Percentiles rank a stretch among this genome's conserved stretches.
phyloP scores from a whole-genome alignment of 1,140 invertebrate species.

The Temnothorax longispinosus region DNA sequence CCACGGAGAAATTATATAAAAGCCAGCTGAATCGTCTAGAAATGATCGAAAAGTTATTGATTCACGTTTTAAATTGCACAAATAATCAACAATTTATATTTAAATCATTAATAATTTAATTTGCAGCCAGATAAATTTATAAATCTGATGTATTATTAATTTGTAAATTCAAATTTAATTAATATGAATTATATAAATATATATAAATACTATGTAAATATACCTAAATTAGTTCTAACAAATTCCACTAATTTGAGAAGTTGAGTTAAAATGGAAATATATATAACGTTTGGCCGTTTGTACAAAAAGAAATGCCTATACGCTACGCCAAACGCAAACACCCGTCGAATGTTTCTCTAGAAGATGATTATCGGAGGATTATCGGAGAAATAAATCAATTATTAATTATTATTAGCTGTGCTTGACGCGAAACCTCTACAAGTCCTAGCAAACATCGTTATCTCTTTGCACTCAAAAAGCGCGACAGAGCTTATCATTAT shows the following conservation, averaged over 20 bases:
- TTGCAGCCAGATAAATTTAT: neutral
- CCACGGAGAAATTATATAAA: neutral
- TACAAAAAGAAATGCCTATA: constrained; percentile 44
- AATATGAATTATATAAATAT: neutral
- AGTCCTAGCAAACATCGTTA: constrained; percentile 70
- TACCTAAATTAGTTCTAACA: constrained; percentile 32
- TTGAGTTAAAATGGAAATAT: constrained; percentile 9
- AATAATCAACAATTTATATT: neutral
- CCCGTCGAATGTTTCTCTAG: constrained; percentile 52
- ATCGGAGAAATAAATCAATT: constrained; percentile 62
- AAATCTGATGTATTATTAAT: neutral
- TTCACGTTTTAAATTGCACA: constrained; percentile 7
- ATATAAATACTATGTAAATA: constrained; percentile 12
- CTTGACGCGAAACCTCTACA: constrained; percentile 70
- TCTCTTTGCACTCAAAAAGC: constrained; percentile 31
- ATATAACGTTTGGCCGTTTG: constrained; percentile 52
- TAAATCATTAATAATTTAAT: constrained; percentile 5
- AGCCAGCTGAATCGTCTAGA: neutral
- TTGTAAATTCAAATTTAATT: constrained; percentile 8
- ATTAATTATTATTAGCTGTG: constrained; percentile 74
- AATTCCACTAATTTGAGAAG: neutral
- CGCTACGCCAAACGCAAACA: constrained; percentile 52
- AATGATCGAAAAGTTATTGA: neutral
- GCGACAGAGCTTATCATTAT: neutral
- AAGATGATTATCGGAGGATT: constrained; percentile 43